Evolutionary conservation across 2,113 vertebrate genomes (phyloP), one percentile per base, ranked within the genome.

Genomic region (Datnioides undecimradiatus): DNA sequence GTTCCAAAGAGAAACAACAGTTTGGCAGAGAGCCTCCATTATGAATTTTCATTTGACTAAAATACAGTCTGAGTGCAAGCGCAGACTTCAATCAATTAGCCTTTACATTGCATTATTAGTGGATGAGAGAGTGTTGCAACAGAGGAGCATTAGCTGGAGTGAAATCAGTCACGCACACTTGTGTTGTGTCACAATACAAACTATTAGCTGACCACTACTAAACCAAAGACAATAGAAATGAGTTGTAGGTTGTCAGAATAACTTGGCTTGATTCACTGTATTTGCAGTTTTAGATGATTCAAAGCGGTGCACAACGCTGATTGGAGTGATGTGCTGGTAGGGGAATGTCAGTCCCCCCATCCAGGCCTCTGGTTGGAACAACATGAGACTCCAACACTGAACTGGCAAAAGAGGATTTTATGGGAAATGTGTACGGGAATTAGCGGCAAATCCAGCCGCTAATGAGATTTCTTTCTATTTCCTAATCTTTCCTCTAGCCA

Each of bases 401-500:
- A 45, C 59, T 43, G 59, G 59, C 38, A 63, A 62, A 75, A 85
- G 83, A 77, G 76, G 90, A 86, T 88, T 90, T 85, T 51, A 72
- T 38, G 67, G 70, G 76, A 83, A 87, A 88, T 62, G 59, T 88
- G 73, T 80, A 66, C 41, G 59, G 77, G 88, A 85, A 87, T 88
- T 90, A 87, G 82, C 41, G 17, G 58, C 73, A 83, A 88, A 81
- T 73, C 88, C 78, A 46, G 43, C 71, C 74, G 46, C 84, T 90
- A 91, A 87, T 90, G 49, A 88, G 84, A 82, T 83, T 63, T 27
- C 51, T 85, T 81, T 80, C 48, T 63, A 68, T 88, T 88, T 83
- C 86, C 68, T 84, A 91, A 89, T 88, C 79, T 87, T 81, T 86
- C 79, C 74, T 57, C 80, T 33, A 82, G 64, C 86, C 79, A 73